Conservation (phyloP, 1,140 invertebrate genomes). For the Radopholus similis region DNA sequence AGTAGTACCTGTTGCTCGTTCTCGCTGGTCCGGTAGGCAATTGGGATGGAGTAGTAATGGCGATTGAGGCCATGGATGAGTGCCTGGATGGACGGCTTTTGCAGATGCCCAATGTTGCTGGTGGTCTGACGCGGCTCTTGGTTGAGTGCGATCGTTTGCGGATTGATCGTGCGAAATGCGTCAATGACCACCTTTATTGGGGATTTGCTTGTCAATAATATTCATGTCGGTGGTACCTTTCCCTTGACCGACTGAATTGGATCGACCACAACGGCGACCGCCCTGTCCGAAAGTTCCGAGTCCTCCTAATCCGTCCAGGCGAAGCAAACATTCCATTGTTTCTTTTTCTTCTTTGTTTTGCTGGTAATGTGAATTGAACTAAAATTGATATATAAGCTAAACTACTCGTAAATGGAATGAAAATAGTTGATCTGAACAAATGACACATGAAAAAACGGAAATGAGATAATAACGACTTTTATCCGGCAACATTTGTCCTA, state of each 20-base stretch:
- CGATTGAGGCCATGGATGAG: conserved; percentile 96
- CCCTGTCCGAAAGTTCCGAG: conserved; percentile 77
- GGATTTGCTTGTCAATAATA: conserved; percentile 74
- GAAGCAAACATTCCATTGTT: conserved; percentile 35
- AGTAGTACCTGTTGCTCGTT: conserved; percentile 82
- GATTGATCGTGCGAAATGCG: conserved; percentile 80
- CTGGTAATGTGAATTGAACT: too few species aligned
- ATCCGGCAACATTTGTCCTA: conserved; percentile 5
- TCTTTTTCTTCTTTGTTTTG: too few species aligned
- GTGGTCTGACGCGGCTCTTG: conserved; percentile 98
- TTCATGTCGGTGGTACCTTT: conserved; percentile 64
- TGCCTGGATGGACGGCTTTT: conserved; percentile 98
- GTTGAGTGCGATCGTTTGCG: conserved; percentile 96
- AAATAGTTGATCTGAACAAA: too few species aligned
- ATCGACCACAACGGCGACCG: conserved; percentile 98
- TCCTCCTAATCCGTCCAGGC: conserved; percentile 34
- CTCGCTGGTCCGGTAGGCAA: conserved; percentile 98
- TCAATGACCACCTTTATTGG: conserved; percentile 66
- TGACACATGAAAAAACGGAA: too few species aligned
- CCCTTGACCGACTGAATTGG: conserved; percentile 98
- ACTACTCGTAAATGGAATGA: too few species aligned
- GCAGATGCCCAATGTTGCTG: conserved; percentile 94
- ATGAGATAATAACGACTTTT: too few species aligned
- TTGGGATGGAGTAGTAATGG: conserved; percentile 99
- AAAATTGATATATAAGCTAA: too few species aligned